A percentile compares a stretch with the other conserved stretches of the same genome.
phyloP scores from a whole-genome alignment of 2,888 invertebrate genomes.

The Scaptomyza polygonia region DNA sequence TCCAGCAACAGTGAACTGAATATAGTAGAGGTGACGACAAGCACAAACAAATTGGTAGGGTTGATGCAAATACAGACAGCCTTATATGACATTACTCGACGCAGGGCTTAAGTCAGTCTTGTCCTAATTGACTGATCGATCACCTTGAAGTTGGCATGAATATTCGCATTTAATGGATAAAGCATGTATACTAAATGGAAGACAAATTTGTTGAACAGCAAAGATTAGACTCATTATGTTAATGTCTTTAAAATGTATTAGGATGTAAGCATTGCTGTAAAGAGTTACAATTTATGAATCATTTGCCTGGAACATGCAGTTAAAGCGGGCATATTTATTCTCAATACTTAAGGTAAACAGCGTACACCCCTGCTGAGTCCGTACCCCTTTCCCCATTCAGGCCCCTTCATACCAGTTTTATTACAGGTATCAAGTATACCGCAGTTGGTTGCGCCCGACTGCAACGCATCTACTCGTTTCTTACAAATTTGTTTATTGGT shows the following conservation, averaged over 20 bases:
- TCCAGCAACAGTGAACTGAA: constrained; percentile 9
- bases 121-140: constrained; percentile 6
- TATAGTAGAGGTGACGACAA: constrained; percentile 1
- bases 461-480: too few species aligned
- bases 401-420: too few species aligned
- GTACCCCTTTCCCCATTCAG: too few species aligned
- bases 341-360: too few species aligned
- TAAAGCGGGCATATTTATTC: too few species aligned
- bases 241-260: neutral
- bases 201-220: neutral
- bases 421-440: too few species aligned
- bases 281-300: too few species aligned
- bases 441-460: too few species aligned
- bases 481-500: too few species aligned
- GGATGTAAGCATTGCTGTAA: neutral
- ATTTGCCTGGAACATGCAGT: too few species aligned
- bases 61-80: neutral
- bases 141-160: neutral
- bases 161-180: neutral
- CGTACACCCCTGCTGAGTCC: too few species aligned
- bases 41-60: neutral
- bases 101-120: neutral
- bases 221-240: neutral
- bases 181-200: neutral
- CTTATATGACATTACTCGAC: constrained; percentile 10